Base-by-base conservation (phyloP, 1,140 invertebrate genomes). In the Choristoneura fumiferana region DNA sequence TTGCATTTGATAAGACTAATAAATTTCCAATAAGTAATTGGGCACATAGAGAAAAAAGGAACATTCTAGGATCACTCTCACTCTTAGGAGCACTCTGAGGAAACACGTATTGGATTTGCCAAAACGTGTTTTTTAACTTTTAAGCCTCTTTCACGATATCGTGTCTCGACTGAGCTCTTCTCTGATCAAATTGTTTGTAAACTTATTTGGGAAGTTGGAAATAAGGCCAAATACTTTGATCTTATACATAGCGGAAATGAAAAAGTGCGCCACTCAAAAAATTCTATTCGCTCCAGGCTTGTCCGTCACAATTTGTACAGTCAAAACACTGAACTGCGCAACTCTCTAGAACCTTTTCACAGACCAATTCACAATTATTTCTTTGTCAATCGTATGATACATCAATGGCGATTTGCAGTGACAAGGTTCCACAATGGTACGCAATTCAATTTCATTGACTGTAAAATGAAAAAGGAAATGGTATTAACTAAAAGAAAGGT, bases 161-260 rank as follows among this genome's bases (percentile, higher is more conserved):
- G 8, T 45, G 13, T 29, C 2, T 29, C 22, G n/a, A 5, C 15
- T 4, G 4, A 18, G 12, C 15, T 22, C 17, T 13, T 45, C 17
- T 29, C 40, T 4, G 10, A 45, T 45, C 8, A 45, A 45, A 45
- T 22, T 8, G 40, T 10, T 45, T 45, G 18, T 43, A 43, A 43
- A 43, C 10, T 49, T 29, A 29, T 43, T 17, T 43, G 0, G 15
- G 0, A 22, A 43, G 17, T 12, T 8, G 43, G 18, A 49, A 49
- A 40, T 12, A 49, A 49, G n/a, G 22, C 0, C 18, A 29, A 0
- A 33, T 13, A 8, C 43, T 49, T 49, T 49, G 17, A 49, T 49
- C 18, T 49, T 13, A 18, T n/a, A 6, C 2, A 15, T 6, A 22
- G 22, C 43, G 18, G 43, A 29, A 8, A 49, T 49, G 22, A 49